Base-by-base conservation (phyloP, 2,797 vertebrate species). In the Alfaro cultratus region DNA sequence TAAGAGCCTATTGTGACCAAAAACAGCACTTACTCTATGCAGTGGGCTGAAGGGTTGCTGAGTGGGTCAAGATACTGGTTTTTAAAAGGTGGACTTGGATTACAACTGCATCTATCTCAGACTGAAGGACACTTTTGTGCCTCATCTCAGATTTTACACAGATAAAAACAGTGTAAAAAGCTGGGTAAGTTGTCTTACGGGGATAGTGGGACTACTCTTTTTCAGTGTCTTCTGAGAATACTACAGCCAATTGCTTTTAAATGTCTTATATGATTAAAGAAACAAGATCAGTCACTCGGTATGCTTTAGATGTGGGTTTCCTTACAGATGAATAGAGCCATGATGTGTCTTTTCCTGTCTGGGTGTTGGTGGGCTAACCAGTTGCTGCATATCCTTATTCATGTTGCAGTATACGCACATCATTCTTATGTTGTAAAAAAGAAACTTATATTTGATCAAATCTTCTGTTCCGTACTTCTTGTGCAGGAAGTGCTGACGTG, bases 1-100 rank as follows among this genome's bases (percentile, higher is more conserved):
- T 82, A 46, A 85, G 88, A 84, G 82, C 49, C 83, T 76, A 91
- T 91, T 90, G 87, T 93, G 87, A 93, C 83, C 76, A 76, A 85
- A 78, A 85, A 85, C 83, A 88, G 77, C 80, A 75, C 68, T 23
- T 2, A 43, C 70, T 74, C 78, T 76, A 36, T 64, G 51, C 78
- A 75, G 76, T 60, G 23, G 71, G 76, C 77, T 72, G 78, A 26
- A 21, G 67, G 60, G 77, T 9, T 64, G 74, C 43, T 62, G 62
- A 75, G 26, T 8, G 77, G 78, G 57, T 51, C 36, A 67, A 51
- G 26, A 76, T 62, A 73, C 41, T 10, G 71, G 46, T 55, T 80
- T 86, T 53, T 41, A 71, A 62, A 70, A 55, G 3, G 79, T 7
- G 55, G 76, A 73, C 29, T 57, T 74, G 79, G 43, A 36, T 80